phyloP scores from a whole-genome alignment of 2,113 vertebrate species.

The Sylvietta virens region DNA sequence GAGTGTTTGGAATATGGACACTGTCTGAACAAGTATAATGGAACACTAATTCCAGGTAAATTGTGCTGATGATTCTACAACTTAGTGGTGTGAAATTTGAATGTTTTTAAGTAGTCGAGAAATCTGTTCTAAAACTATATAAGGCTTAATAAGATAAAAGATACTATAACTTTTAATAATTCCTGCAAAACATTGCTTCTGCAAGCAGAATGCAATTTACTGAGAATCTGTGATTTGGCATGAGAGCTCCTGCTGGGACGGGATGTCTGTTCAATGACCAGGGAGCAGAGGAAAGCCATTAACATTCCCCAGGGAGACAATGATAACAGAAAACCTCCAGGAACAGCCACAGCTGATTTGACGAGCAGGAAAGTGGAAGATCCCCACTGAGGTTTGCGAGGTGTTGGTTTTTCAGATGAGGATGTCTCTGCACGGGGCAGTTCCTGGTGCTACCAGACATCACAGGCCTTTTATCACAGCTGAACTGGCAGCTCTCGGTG shows the following conservation, averaged over 20 bases:
- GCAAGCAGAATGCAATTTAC: neutral
- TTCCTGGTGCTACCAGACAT: neutral
- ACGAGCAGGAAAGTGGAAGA: neutral
- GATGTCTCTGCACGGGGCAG: fast-evolving
- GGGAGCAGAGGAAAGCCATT: neutral
- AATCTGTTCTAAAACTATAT: neutral
- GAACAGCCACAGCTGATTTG: neutral
- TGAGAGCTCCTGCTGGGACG: neutral
- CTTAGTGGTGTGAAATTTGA: neutral
- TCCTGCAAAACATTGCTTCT: neutral
- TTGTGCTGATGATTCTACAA: neutral
- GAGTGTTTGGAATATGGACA: slow-evolving; percentile 7
- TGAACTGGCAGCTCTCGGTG: fast-evolving
- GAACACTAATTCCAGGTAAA: slow-evolving; percentile 32
- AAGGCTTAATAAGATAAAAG: neutral
- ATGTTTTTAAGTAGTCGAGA: neutral
- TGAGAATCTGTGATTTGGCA: neutral
- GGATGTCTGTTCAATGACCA: neutral
- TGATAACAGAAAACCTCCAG: neutral
- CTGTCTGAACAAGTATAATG: slow-evolving; percentile 52
- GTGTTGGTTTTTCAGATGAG: neutral
- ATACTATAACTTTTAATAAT: neutral
- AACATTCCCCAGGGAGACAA: neutral
- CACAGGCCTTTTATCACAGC: neutral
- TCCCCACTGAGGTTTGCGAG: neutral